phyloP scores from a whole-genome alignment of 2,113 vertebrate genomes.

The Notiomystis cincta region DNA sequence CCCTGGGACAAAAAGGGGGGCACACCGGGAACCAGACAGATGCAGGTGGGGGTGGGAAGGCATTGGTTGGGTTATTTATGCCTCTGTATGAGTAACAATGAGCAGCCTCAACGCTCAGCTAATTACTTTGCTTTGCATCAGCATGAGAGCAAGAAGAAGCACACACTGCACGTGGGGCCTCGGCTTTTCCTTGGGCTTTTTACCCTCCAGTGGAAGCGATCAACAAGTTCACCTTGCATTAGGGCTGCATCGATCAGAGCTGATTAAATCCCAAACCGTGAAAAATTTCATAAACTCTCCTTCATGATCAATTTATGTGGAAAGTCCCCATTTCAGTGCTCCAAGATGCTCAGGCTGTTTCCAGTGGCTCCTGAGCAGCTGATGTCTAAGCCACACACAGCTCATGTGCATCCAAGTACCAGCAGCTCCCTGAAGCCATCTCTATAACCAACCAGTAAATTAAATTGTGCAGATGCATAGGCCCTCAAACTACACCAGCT shows the following conservation, averaged over 20 bases:
- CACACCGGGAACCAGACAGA: fast-evolving
- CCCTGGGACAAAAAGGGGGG: background rate
- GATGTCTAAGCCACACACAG: background rate
- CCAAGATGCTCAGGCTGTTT: background rate
- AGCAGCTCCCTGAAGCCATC: background rate
- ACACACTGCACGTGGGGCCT: fast-evolving
- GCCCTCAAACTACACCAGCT: background rate
- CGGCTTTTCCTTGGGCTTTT: background rate
- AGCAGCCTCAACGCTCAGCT: slow-evolving; percentile 49
- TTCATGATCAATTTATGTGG: background rate
- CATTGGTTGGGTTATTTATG: slow-evolving; percentile 50
- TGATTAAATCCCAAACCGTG: slow-evolving; percentile 41
- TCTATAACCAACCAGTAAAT: background rate
- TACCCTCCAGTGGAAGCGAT: background rate
- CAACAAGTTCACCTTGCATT: slow-evolving; percentile 45
- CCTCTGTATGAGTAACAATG: slow-evolving; percentile 60
- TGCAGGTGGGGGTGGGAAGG: slow-evolving; percentile 37
- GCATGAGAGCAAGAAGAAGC: slow-evolving; percentile 13
- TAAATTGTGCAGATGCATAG: background rate
- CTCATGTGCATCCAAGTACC: fast-evolving
- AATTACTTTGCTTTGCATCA: slow-evolving; percentile 56
- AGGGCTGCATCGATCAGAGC: slow-evolving; percentile 37
- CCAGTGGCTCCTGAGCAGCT: background rate
- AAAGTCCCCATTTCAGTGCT: background rate
- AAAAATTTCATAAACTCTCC: slow-evolving; percentile 46